phyloP scores from a whole-genome alignment of 2,113 vertebrate genomes.

The Agapornis roseicollis region DNA sequence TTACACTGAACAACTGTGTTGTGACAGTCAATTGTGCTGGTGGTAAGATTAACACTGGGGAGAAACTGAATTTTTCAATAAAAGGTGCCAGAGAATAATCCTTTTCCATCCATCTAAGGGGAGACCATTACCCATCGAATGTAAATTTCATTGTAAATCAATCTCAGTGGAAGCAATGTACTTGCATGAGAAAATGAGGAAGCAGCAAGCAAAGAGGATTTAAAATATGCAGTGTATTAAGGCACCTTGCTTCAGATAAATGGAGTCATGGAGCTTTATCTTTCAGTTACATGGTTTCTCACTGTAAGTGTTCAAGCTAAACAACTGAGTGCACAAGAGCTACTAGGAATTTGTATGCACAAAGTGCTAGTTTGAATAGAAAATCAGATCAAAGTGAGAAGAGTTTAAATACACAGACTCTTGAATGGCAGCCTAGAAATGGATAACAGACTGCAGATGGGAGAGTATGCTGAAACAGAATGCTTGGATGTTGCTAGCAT shows the following conservation, averaged over 20 bases:
- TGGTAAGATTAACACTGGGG: neutral
- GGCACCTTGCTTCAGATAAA: neutral
- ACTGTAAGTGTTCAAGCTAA: neutral
- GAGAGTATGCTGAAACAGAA: neutral
- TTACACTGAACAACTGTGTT: neutral
- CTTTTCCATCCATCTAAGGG: neutral
- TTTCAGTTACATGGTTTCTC: neutral
- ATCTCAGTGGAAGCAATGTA: neutral
- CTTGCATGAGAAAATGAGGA: neutral
- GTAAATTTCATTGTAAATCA: neutral
- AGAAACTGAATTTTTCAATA: neutral
- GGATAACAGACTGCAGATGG: neutral
- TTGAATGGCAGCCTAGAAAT: neutral
- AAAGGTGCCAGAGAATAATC: neutral
- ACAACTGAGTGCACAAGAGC: neutral
- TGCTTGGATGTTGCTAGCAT: neutral
- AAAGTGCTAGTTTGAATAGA: neutral
- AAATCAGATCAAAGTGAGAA: neutral
- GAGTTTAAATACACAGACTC: neutral
- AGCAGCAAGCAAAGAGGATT: neutral
- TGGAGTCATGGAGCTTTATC: neutral
- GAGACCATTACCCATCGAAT: neutral
- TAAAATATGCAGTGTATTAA: neutral
- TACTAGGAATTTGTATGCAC: neutral
- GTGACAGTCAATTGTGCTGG: neutral